Base-by-base conservation (phyloP, 2,888 invertebrate species). In the Eupithecia dodoneata region DNA sequence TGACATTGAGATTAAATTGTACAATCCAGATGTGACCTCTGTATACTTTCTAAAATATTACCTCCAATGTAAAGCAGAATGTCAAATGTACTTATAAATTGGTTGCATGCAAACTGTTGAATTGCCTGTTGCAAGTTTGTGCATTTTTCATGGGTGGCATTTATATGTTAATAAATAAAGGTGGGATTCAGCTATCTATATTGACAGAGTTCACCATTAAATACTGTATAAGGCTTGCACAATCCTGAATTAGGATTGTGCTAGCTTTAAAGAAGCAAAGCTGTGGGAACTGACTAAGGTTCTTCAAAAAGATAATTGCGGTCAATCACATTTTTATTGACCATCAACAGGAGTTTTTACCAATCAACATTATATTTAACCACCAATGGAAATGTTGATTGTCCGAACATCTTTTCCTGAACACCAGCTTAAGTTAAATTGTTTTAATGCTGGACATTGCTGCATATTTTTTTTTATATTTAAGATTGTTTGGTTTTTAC, bases 1-100 rank as follows among this genome's bases (percentile, higher is more conserved):
- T 78, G 78, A 52, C 75, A 78, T 78, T 76, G 73, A 78, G 71
- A 30, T 49, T 47, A 45, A 30, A 44, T 52, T 55, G 30, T 69
- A 55, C 55, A 30, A 63, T 18, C 45, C 12, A 18, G 45, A 69
- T n/a, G 45, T 55, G 69, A 66, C 44, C 18, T 42, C 49, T 70
- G 65, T 69, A n/a, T 76, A 71, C 73, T 73, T 76, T 76, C 76
- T 76, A 76, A 73, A 76, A 59, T 71, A n/a, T 44, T 10, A 42
- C 63, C 6, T 10, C 18, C 12, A 63, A 66, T 49, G 73, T 73
- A 12, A 52, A 49, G n/a, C 49, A 72, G 10, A 49, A 63, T 63
- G 12, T 30, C 30, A 30, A 30, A 30, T 63, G 30, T 12, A 63
- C 30, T 63, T 30, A 18, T 10, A 59, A 59, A 59, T 18, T 59